phyloP scores from a whole-genome alignment of 1,140 invertebrate genomes.

The Tetramorium alpestre region DNA sequence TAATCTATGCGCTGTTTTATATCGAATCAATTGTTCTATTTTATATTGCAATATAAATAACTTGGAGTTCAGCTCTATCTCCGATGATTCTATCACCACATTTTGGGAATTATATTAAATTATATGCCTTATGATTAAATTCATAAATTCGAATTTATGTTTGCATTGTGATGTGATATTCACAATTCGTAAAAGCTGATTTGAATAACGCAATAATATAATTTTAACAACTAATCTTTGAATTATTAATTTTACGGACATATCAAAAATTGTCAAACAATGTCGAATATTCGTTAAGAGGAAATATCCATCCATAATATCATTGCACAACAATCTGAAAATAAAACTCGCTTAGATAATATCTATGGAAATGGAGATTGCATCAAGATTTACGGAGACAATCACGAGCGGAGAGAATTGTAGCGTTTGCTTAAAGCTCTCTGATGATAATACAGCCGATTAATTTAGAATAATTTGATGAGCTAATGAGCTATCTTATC shows the following conservation, averaged over 20 bases:
- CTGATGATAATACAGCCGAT: conserved; percentile 6
- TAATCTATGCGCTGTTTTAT: not conserved
- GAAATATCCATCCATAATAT: not conserved
- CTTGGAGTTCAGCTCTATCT: not conserved
- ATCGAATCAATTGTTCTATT: not conserved
- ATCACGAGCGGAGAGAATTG: conserved; percentile 29
- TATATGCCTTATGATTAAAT: not conserved
- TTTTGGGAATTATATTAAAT: conserved; percentile 29
- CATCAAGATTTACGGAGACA: conserved; percentile 53
- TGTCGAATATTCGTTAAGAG: not conserved
- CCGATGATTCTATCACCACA: not conserved
- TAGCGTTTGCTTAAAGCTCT: conserved; percentile 24
- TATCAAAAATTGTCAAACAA: not conserved
- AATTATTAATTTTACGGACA: not conserved
- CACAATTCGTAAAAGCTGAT: not conserved
- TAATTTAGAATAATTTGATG: not conserved
- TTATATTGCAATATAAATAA: conserved; percentile 13
- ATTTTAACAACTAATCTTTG: not conserved
- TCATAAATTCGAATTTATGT: not conserved
- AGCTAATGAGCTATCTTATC: too few relatives aligned
- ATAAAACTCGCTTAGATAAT: not conserved
- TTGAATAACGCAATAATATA: not conserved
- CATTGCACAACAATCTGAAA: not conserved
- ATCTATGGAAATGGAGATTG: not conserved
- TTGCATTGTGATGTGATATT: not conserved